Conservation (phyloP, 2,888 invertebrate species). For the Lasioglossum pauxillum region DNA sequence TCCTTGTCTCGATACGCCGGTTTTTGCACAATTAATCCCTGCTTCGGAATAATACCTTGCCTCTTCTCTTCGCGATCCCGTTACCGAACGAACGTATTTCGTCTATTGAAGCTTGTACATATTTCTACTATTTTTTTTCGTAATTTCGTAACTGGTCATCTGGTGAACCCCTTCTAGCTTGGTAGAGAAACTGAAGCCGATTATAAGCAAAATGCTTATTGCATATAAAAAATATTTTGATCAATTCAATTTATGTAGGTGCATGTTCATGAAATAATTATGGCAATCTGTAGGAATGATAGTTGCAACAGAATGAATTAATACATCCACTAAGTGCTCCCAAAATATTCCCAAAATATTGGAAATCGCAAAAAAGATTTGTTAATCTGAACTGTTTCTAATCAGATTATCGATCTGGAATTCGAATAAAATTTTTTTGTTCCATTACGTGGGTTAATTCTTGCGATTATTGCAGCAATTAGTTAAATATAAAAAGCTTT, state of each 20-base stretch:
- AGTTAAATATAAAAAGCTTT: not conserved
- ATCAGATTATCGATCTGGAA: not conserved
- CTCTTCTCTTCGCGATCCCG: not conserved
- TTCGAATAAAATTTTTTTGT: not conserved
- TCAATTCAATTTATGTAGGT: too few species aligned
- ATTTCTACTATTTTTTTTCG: not conserved
- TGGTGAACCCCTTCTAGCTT: too few species aligned
- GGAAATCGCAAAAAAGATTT: too few species aligned
- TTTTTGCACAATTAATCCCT: not conserved
- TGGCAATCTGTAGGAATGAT: too few species aligned
- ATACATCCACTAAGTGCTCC: too few species aligned
- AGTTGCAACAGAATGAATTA: too few species aligned
- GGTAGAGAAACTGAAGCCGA: too few species aligned
- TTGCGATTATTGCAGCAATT: not conserved
- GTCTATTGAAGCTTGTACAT: not conserved
- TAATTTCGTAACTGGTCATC: not conserved
- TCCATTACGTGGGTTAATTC: not conserved
- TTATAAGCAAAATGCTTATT: too few species aligned
- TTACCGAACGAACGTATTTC: not conserved
- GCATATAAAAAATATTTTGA: too few species aligned
- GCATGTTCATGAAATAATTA: too few species aligned
- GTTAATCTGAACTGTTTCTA: not conserved
- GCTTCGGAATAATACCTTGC: not conserved
- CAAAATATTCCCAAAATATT: too few species aligned
- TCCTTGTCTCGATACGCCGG: constrained; percentile 1